These are phyloP conservation scores for Ornithoptera alexandrae DNA, from an alignment of 2,888 invertebrate genomes.

Conservation along the genomic window DNA sequence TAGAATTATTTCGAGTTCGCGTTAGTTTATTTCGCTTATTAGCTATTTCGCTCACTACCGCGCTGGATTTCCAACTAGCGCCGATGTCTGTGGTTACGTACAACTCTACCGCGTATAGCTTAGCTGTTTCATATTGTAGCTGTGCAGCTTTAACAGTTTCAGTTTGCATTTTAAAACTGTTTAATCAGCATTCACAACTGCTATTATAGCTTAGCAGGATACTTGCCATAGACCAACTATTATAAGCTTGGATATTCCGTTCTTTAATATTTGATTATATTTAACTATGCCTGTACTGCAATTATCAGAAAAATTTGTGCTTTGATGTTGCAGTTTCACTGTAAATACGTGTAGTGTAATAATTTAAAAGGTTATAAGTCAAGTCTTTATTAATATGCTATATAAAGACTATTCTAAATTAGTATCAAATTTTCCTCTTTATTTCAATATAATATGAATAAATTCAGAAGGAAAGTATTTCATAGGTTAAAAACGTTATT, in stretches of 20 bases:
- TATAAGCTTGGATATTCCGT: not conserved
- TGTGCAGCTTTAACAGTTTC: conserved; percentile 3
- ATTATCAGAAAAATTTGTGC: too few species aligned
- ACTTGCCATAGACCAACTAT: not conserved
- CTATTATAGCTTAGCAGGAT: conserved; percentile 1
- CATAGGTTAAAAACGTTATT: too few species aligned
- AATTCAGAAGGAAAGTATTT: too few species aligned
- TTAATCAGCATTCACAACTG: conserved; percentile 7
- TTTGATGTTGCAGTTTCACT: too few species aligned
- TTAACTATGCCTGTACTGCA: too few species aligned
- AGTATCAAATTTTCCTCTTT: too few species aligned
- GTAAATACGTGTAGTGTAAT: too few species aligned
- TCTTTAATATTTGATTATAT: not conserved
- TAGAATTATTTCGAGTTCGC: conserved; percentile 9
- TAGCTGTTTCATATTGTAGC: conserved; percentile 3
- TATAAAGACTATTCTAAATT: too few species aligned
- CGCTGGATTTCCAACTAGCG: conserved; percentile 3
- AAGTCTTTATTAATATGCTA: too few species aligned
- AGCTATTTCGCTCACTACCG: conserved; percentile 16
- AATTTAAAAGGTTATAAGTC: too few species aligned
- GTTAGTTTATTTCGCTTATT: conserved; percentile 17
- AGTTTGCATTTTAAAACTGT: conserved; percentile 3
- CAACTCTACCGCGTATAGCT: conserved; percentile 4
- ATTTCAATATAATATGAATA: too few species aligned
- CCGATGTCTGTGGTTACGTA: conserved; percentile 13